A percentile compares a stretch with the other conserved stretches of the same genome.
Evolutionary conservation across 2,113 vertebrate genomes (phyloP).

Genomic region (Callionymus lyra): DNA sequence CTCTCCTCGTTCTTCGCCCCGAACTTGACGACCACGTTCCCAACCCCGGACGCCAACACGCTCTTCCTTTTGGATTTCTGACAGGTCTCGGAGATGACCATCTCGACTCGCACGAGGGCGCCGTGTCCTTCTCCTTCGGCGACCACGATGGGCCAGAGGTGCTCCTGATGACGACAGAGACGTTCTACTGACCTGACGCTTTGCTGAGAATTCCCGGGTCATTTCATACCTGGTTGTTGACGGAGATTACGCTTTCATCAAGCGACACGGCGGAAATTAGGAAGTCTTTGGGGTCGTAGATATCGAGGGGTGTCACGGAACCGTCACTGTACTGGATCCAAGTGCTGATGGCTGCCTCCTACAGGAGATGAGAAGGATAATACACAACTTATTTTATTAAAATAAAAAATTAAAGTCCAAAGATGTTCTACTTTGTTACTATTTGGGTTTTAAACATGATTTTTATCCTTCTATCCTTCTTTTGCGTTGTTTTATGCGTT

Average conservation of each 20-base stretch:
- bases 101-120: slow-evolving; percentile 79
- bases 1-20: slow-evolving; percentile 63
- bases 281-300: slow-evolving; percentile 90
- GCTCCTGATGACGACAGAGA: slow-evolving; percentile 47
- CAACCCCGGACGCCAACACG: slow-evolving; percentile 78
- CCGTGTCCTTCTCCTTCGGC: slow-evolving; percentile 89
- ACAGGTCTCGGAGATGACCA: slow-evolving; percentile 88
- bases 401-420: too few relatives aligned
- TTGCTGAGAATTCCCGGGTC: background rate
- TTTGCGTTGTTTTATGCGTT: too few relatives aligned
- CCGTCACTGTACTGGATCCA: slow-evolving; percentile 96
- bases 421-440: too few relatives aligned
- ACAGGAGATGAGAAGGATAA: slow-evolving; percentile 3
- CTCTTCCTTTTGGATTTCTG: slow-evolving; percentile 96
- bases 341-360: slow-evolving; percentile 86
- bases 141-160: slow-evolving; percentile 74
- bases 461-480: too few relatives aligned
- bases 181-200: too few relatives aligned
- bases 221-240: slow-evolving; percentile 61
- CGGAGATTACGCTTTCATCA: slow-evolving; percentile 82
- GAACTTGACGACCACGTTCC: slow-evolving; percentile 80
- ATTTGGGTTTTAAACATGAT: too few relatives aligned
- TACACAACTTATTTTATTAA: too few relatives aligned
- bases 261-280: slow-evolving; percentile 75
- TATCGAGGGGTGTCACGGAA: slow-evolving; percentile 82